A percentile compares a stretch with the other conserved stretches of the same genome.
phyloP scores from a whole-genome alignment of 1,140 invertebrate species.

The Proctacanthus coquilletti region DNA sequence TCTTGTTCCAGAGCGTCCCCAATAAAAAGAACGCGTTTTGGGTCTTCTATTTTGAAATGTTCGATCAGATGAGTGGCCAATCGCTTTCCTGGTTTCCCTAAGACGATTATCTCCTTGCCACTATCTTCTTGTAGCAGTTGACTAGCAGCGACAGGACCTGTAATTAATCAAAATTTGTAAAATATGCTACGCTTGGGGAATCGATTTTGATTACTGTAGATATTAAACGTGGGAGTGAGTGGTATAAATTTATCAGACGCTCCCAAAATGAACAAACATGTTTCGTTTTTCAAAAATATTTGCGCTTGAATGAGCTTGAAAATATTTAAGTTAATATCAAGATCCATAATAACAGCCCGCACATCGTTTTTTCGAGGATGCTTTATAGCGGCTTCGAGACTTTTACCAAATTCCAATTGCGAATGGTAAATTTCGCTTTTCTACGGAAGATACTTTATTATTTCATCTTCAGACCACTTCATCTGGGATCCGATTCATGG shows the following conservation, averaged over 20 bases:
- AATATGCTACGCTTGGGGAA: too few species aligned
- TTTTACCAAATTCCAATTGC: too few species aligned
- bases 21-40: slow-evolving; percentile 38
- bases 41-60: slow-evolving; percentile 31
- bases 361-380: too few species aligned
- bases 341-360: slow-evolving; percentile 21
- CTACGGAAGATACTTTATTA: too few species aligned
- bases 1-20: slow-evolving; percentile 43
- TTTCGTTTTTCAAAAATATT: slow-evolving; percentile 13
- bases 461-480: too few species aligned
- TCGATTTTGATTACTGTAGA: too few species aligned
- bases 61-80: slow-evolving; percentile 31
- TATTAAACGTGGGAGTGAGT: too few species aligned
- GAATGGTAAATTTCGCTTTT: too few species aligned
- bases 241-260: slow-evolving; percentile 21
- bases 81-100: slow-evolving; percentile 36
- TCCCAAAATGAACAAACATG: slow-evolving; percentile 17
- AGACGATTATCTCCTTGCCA: slow-evolving; percentile 28
- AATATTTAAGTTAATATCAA: slow-evolving; percentile 20
- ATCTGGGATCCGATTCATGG: too few species aligned
- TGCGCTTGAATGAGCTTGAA: slow-evolving; percentile 20
- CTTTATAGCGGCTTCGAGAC: too few species aligned
- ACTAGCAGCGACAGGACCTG: slow-evolving; percentile 30
- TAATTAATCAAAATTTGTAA: too few species aligned
- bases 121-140: slow-evolving; percentile 31